Evolutionary conservation across 2,888 invertebrate species (phyloP), one percentile per base, ranked within the genome.

Genomic region (Linnaemya tessellans): DNA sequence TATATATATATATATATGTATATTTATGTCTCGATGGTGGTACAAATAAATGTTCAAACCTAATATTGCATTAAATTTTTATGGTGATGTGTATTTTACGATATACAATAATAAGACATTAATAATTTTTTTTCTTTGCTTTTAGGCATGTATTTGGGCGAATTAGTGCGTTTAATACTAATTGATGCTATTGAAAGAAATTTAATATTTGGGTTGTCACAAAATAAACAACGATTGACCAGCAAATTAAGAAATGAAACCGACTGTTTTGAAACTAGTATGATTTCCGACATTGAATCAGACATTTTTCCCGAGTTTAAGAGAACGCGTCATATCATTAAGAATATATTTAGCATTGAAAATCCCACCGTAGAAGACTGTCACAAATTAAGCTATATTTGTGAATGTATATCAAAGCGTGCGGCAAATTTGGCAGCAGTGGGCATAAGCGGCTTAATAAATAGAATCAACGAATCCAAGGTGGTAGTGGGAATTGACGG

Each of bases 401-500:
- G 99, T 92, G 97, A 97, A 89, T 94, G 97, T 87, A 96, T 99
- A 18, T 97, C 98, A 22, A 95, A 96, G 87, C 95, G 99, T 87
- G 98, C 99, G 1, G 99, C 99, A 0, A 96, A 97, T 93, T 93
- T 99, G 35, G 97, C 97, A 9, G 97, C 98, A 0, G 97, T 98
- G 67, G 98, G 97, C 56, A 94, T 97, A 84, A 96, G 98, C 10
- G 95, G 96, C 35, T 94, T 99, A 58, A 94, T 99, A 87, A 97
- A 98, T 92, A 97, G 97, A 93, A 98, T 99, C 94, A 94, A 94
- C 79, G 96, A 97, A 89, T 95, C 96, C n/a, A 95, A 95, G 87
- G 96, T 98, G 71, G 97, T 98, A 1, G 97, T 99, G 64, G 99
- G 98, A 84, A 97, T 99, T 88, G 99, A 99, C 92, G 99, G 99